phyloP scores from a whole-genome alignment of 2,797 vertebrate genomes.

The Fratercula arctica region DNA sequence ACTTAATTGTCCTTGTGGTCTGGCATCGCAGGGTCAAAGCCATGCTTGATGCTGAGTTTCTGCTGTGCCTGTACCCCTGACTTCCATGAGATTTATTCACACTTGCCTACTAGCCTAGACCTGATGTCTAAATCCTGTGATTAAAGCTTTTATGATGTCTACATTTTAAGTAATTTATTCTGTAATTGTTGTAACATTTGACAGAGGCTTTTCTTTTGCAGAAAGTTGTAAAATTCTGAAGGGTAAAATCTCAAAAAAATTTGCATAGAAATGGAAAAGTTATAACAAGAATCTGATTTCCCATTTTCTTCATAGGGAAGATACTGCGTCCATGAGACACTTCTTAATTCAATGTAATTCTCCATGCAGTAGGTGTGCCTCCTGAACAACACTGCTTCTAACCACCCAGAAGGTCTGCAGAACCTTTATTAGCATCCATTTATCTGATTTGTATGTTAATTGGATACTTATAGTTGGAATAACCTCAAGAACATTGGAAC shows the following conservation, averaged over 20 bases:
- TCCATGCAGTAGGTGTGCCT: neutral
- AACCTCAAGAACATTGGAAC: neutral
- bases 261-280: neutral
- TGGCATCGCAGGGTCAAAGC: neutral
- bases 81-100: neutral
- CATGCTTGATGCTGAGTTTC: neutral
- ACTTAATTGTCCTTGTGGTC: conserved; percentile 1
- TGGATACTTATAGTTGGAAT: neutral
- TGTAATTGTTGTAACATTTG: neutral
- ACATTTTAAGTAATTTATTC: neutral
- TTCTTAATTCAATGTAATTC: neutral
- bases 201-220: neutral
- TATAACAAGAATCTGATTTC: neutral
- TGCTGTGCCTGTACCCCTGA: neutral
- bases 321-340: neutral
- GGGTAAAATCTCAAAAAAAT: neutral
- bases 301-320: neutral
- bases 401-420: neutral
- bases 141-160: neutral
- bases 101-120: neutral
- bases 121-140: neutral
- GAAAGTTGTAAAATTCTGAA: neutral
- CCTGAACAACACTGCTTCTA: neutral
- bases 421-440: neutral
- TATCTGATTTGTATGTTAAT: neutral